Evolutionary conservation across 2,113 vertebrate genomes (phyloP), one percentile per base, ranked within the genome.

Genomic region (Illadopsis cleaveri): DNA sequence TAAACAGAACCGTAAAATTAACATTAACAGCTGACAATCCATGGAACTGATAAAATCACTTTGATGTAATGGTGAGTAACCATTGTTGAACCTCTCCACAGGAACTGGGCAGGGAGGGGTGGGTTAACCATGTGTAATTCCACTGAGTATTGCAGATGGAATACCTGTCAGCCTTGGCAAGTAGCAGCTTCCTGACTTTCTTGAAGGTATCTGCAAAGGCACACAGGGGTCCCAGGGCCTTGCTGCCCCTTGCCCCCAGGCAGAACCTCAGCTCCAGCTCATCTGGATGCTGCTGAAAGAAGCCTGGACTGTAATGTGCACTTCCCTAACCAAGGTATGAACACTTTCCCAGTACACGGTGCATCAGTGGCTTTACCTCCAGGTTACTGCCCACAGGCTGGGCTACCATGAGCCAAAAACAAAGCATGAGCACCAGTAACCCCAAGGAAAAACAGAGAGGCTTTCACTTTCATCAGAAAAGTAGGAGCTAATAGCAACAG

Each of bases 191-290:
- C 24, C 35, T 65, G 33, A 28, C 30, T 35, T 57, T 61, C 33
- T 21, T 21, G 38, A 28, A 48, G 38, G 8, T 58, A 38, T 23
- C 27, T 82, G 33, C 16, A 18, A 15, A 57, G 44, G 24, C 9
- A 48, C 3, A 6, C 1, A 79, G 61, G 2, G 7, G 23, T 61
- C 27, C 18, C 4, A 3, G 19, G 2, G 25, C 15, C 62, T n/a
- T 81, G 53, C 44, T 71, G 35, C 13, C 25, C 33, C 22, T 72
- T 9, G 1, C 2, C 13, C 47, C 22, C 38, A 42, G 47, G 30
- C 40, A 62, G 11, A 20, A 62, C 7, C 50, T 87, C 57, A 5
- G 53, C 68, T 82, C 19, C 73, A 69, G 48, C 48, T 58, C 31
- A 44, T 47, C 33, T 53, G 25, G 54, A 28, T 23, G 38, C 33